phyloP scores from a whole-genome alignment of 2,888 invertebrate genomes.

The Rhorus exstirpatorius region DNA sequence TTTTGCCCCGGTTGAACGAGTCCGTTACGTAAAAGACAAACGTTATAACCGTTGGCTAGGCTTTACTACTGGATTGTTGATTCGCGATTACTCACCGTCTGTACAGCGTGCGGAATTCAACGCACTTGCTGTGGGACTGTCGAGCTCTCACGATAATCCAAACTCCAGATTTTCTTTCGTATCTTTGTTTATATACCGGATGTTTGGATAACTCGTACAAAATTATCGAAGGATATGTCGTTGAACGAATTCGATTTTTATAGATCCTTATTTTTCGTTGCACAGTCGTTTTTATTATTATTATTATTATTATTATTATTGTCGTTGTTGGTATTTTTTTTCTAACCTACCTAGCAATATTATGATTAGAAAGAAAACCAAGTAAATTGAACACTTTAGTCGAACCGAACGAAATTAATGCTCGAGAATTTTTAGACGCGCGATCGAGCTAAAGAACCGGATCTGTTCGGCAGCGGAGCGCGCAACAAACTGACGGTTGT shows the following conservation, averaged over 20 bases:
- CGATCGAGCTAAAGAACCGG: slow-evolving; percentile 6
- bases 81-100: slow-evolving; percentile 62
- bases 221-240: no score
- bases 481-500: slow-evolving; percentile 62
- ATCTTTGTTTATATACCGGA: not conserved
- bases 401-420: not conserved
- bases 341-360: no score
- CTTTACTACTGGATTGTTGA: slow-evolving; percentile 56
- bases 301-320: no score
- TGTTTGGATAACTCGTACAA: no score
- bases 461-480: slow-evolving; percentile 50
- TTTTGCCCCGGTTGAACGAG: slow-evolving; percentile 10
- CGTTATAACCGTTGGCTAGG: slow-evolving; percentile 37
- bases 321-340: no score
- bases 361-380: no score
- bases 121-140: not conserved
- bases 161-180: slow-evolving; percentile 1
- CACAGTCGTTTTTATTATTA: no score
- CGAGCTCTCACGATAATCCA: slow-evolving; percentile 37
- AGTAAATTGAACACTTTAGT: no score
- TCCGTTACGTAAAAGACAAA: slow-evolving; percentile 60
- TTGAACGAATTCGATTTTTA: no score
- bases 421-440: not conserved
- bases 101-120: slow-evolving; percentile 21
- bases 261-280: no score